phyloP scores from a whole-genome alignment of 2,797 vertebrate species.

The Alauda arvensis region DNA sequence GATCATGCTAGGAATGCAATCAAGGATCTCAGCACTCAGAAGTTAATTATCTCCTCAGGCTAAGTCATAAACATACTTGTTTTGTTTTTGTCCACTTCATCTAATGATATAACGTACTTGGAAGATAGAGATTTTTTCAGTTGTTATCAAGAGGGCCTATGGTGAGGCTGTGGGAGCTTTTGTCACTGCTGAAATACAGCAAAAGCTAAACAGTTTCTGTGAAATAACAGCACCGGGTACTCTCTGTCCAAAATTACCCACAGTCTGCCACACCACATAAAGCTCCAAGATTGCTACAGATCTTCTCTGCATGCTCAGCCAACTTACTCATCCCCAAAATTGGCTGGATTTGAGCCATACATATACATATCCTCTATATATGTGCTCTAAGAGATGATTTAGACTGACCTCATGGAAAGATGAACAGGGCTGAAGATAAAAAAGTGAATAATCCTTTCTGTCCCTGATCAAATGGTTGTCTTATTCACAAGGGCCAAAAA shows the following conservation, averaged over 20 bases:
- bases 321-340: conserved; percentile 1
- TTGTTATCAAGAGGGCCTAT: conserved; percentile 51
- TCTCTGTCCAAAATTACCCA: conserved; percentile 36
- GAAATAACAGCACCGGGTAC: conserved; percentile 46
- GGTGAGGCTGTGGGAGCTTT: conserved; percentile 56
- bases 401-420: conserved; percentile 22
- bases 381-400: conserved; percentile 23
- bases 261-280: conserved; percentile 39
- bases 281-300: background rate
- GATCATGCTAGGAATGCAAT: conserved; percentile 80
- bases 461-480: conserved; percentile 13
- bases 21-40: conserved; percentile 74
- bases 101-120: conserved; percentile 62
- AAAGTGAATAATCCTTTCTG: conserved; percentile 63
- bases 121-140: conserved; percentile 56
- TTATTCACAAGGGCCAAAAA: conserved; percentile 58
- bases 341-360: conserved; percentile 15
- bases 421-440: conserved; percentile 42
- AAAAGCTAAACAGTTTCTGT: conserved; percentile 44
- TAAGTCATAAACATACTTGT: conserved; percentile 69
- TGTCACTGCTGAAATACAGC: conserved; percentile 41
- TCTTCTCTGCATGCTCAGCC: background rate
- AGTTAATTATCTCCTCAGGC: conserved; percentile 80
- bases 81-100: conserved; percentile 74
- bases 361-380: background rate